phyloP scores from a whole-genome alignment of 2,888 invertebrate species.

The Eilema griseolum region DNA sequence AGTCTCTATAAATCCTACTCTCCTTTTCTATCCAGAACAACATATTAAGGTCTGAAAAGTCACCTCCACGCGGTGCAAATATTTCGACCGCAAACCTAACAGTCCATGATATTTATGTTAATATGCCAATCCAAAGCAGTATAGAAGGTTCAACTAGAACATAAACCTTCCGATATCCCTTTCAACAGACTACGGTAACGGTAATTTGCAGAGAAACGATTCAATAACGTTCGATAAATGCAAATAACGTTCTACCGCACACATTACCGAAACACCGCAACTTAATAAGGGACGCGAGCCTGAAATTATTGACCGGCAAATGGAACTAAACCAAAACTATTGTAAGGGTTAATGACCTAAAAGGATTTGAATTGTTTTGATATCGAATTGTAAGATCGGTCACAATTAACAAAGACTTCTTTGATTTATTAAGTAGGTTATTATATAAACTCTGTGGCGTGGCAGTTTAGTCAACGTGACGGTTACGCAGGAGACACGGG shows the following conservation, averaged over 20 bases:
- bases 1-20: background rate
- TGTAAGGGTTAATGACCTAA: background rate
- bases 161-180: background rate
- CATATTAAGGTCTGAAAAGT: background rate
- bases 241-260: background rate
- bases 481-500: no score
- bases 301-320: background rate
- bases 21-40: background rate
- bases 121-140: background rate
- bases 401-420: background rate
- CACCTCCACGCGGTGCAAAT: background rate
- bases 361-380: background rate
- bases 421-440: no score
- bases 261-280: slow-evolving; percentile 3
- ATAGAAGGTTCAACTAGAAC: background rate
- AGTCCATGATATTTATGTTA: background rate
- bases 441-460: no score
- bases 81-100: background rate
- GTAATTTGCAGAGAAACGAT: background rate
- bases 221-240: background rate
- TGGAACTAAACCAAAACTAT: slow-evolving; percentile 4
- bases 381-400: background rate
- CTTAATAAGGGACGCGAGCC: background rate
- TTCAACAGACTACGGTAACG: background rate
- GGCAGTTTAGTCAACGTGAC: no score